Percentiles rank a stretch among this genome's conserved stretches.
Evolutionary conservation across 2,113 vertebrate genomes (phyloP).

Genomic region (Camarhynchus parvulus): DNA sequence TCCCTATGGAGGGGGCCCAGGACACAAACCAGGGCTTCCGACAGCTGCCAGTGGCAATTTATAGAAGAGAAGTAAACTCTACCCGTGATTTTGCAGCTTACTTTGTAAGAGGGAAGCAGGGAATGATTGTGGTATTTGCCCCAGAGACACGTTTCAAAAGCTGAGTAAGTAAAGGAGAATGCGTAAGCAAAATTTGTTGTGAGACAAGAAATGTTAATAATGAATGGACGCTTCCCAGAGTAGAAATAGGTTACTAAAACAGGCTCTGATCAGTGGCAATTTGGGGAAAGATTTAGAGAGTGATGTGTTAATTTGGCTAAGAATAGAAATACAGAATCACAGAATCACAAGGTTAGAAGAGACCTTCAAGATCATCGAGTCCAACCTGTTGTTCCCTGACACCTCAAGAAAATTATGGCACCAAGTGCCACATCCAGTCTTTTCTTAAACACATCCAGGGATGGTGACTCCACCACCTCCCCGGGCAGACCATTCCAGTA

Average conservation of each 20-base stretch:
- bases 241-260: not conserved
- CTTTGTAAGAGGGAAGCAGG: not conserved
- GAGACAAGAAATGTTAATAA: not conserved
- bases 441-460: too few species aligned
- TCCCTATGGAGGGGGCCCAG: rapidly evolving
- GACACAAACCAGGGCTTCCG: not conserved
- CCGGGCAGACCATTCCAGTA: too few species aligned
- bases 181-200: not conserved
- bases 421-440: too few species aligned
- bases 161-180: not conserved
- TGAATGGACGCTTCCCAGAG: not conserved
- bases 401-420: too few species aligned
- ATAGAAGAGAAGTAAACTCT: not conserved
- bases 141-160: not conserved
- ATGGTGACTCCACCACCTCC: too few species aligned
- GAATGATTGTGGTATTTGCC: not conserved
- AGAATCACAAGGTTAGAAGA: too few species aligned
- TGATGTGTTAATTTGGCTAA: not conserved
- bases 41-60: not conserved
- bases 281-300: not conserved
- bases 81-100: not conserved
- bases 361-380: too few species aligned
- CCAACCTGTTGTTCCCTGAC: too few species aligned
- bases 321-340: not conserved
- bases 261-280: not conserved